These are phyloP conservation scores for Mormyrus iriodes DNA, from an alignment of 2,113 vertebrate genomes.

Conservation along the genomic window DNA sequence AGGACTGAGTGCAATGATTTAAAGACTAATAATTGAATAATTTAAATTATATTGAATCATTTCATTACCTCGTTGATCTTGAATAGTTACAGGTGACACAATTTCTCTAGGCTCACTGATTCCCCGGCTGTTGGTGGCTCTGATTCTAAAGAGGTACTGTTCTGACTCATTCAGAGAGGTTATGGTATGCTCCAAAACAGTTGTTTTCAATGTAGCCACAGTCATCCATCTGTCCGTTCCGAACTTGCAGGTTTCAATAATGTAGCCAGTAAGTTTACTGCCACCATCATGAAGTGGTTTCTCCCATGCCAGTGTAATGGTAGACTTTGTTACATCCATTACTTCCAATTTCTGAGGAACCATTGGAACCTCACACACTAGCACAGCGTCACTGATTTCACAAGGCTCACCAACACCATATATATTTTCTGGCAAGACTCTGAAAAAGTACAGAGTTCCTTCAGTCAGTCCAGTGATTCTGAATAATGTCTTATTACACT, in stretches of 20 bases:
- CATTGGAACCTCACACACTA: slow-evolving; percentile 87
- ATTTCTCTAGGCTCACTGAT: slow-evolving; percentile 85
- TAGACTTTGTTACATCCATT: slow-evolving; percentile 80
- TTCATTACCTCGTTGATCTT: slow-evolving; percentile 80
- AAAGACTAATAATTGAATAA: neutral
- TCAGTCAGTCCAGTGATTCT: slow-evolving; percentile 82
- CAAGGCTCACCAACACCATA: slow-evolving; percentile 91
- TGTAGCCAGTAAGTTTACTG: slow-evolving; percentile 81
- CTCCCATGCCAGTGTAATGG: slow-evolving; percentile 82
- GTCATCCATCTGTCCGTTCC: slow-evolving; percentile 86
- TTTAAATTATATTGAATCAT: slow-evolving; percentile 11
- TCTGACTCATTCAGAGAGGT: slow-evolving; percentile 87
- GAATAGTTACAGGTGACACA: slow-evolving; percentile 78
- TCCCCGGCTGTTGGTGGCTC: slow-evolving; percentile 88
- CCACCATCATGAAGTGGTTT: slow-evolving; percentile 85
- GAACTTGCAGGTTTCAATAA: slow-evolving; percentile 86
- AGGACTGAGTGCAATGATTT: neutral
- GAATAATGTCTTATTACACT: slow-evolving; percentile 90
- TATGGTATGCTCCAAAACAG: slow-evolving; percentile 70
- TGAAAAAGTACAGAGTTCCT: slow-evolving; percentile 88
- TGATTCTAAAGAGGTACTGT: slow-evolving; percentile 88
- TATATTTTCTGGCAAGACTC: slow-evolving; percentile 94
- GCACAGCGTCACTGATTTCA: slow-evolving; percentile 80
- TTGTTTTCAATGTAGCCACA: slow-evolving; percentile 77
- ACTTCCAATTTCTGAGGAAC: slow-evolving; percentile 79